Evolutionary conservation across 2,888 invertebrate species (phyloP).

Genomic region (Lasioglossum figueresi): DNA sequence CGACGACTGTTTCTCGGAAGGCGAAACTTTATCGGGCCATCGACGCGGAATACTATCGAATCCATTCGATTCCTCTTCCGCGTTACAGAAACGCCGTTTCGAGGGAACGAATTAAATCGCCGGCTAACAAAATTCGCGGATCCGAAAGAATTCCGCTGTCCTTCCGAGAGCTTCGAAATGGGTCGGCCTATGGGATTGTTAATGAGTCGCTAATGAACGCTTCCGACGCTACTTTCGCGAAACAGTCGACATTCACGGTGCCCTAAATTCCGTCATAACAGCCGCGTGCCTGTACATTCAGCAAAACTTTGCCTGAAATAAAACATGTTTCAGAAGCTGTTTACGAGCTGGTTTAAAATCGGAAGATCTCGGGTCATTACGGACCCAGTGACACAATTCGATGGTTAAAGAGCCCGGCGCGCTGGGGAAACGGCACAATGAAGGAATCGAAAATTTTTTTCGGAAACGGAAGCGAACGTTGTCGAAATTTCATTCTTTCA

Average conservation of each 20-base stretch:
- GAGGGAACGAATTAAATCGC: background rate
- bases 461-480: background rate
- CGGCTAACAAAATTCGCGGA: background rate
- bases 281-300: background rate
- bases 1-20: slow-evolving; percentile 36
- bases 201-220: slow-evolving; percentile 7
- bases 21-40: slow-evolving; percentile 34
- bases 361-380: background rate
- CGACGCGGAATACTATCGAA: slow-evolving; percentile 33
- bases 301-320: background rate
- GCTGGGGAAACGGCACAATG: background rate
- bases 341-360: background rate
- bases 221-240: slow-evolving; percentile 3
- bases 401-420: background rate
- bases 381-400: background rate
- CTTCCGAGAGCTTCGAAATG: background rate
- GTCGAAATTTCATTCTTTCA: slow-evolving; percentile 33
- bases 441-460: background rate
- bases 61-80: background rate
- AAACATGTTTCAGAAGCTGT: background rate
- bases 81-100: slow-evolving; percentile 15
- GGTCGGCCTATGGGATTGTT: background rate
- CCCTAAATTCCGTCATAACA: background rate
- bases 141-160: background rate
- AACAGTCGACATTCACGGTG: background rate